These are phyloP conservation scores for Cygnus olor DNA, from an alignment of 2,797 vertebrate genomes.

Conservation along the genomic window DNA sequence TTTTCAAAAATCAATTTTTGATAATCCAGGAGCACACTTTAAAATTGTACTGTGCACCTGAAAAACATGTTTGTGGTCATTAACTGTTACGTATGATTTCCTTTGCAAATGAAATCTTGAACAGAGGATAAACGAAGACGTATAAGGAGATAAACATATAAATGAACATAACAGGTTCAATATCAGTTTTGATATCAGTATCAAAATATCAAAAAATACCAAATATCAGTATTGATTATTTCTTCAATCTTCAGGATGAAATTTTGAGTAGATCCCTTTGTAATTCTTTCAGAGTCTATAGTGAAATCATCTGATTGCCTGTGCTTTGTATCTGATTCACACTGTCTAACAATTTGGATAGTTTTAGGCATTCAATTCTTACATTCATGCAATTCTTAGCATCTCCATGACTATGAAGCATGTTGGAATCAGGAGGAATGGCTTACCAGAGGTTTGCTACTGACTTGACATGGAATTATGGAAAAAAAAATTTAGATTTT, in stretches of 20 bases:
- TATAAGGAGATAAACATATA: neutral
- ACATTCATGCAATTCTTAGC: neutral
- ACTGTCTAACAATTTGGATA: neutral
- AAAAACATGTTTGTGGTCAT: neutral
- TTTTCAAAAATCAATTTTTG: neutral
- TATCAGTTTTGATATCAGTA: neutral
- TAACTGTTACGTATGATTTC: neutral
- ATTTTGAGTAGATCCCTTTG: neutral
- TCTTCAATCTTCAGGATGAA: neutral
- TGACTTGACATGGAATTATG: neutral
- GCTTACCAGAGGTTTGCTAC: neutral
- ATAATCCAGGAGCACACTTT: neutral
- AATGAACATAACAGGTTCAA: neutral
- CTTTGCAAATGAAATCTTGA: neutral
- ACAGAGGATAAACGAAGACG: neutral
- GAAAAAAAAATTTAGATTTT: neutral
- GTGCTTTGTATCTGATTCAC: neutral
- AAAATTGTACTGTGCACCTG: neutral
- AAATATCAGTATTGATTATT: neutral
- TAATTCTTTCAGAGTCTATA: neutral
- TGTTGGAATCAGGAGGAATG: neutral
- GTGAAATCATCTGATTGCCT: neutral
- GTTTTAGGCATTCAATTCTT: neutral
- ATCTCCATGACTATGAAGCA: neutral
- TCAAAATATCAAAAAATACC: too few species aligned